Conservation (phyloP, 2,888 invertebrate species). For the Mamestra brassicae region DNA sequence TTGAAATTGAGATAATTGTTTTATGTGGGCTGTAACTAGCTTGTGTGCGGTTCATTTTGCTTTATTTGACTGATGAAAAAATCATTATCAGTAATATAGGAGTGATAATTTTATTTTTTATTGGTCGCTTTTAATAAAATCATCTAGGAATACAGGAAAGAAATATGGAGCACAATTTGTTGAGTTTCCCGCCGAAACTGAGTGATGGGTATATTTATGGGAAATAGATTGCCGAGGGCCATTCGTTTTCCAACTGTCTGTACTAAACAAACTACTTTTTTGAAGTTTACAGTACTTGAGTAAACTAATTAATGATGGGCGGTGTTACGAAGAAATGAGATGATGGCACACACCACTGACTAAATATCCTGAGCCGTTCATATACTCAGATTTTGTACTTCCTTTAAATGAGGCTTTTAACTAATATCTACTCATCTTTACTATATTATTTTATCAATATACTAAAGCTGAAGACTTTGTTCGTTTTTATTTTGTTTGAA, state of each 20-base stretch:
- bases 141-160: neutral
- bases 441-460: too few species aligned
- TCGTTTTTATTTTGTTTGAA: too few species aligned
- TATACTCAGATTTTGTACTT: too few species aligned
- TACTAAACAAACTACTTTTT: neutral
- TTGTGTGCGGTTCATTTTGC: slow-evolving; percentile 64
- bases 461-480: too few species aligned
- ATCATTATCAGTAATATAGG: slow-evolving; percentile 49
- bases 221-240: neutral
- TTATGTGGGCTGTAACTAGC: slow-evolving; percentile 73
- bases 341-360: neutral
- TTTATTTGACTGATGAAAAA: slow-evolving; percentile 59
- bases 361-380: neutral
- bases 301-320: neutral
- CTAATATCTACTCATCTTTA: too few species aligned
- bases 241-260: neutral
- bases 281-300: neutral
- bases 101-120: slow-evolving; percentile 46
- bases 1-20: slow-evolving; percentile 77
- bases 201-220: neutral
- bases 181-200: slow-evolving; percentile 5
- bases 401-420: too few species aligned
- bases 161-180: neutral
- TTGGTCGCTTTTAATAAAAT: slow-evolving; percentile 6
- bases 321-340: neutral